Percentiles rank a stretch among this genome's conserved stretches.
phyloP scores from a whole-genome alignment of 2,113 vertebrate species.

The Coturnix japonica region DNA sequence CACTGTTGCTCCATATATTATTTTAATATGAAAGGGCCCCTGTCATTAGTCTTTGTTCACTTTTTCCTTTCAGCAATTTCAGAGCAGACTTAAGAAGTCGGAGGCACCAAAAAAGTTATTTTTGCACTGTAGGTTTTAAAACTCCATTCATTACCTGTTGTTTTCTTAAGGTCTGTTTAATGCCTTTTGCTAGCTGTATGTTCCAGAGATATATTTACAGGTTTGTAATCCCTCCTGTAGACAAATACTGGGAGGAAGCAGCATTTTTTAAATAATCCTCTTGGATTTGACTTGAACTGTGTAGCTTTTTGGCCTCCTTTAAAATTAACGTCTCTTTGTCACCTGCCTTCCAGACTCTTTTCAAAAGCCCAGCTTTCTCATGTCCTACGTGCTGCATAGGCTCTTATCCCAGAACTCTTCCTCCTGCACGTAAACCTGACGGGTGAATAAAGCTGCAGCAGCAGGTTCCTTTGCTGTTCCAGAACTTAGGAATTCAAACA shows the following conservation, averaged over 20 bases:
- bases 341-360: background rate
- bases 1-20: conserved; percentile 70
- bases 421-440: background rate
- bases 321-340: conserved; percentile 8
- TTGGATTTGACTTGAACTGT: conserved; percentile 48
- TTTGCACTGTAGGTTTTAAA: conserved; percentile 66
- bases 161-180: conserved; percentile 74
- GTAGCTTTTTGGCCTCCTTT: background rate
- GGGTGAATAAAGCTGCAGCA: background rate
- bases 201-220: conserved; percentile 64
- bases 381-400: background rate
- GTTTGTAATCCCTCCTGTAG: conserved; percentile 71
- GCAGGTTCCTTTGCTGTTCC: background rate
- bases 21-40: conserved; percentile 77
- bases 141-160: conserved; percentile 70
- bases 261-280: conserved; percentile 54
- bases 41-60: conserved; percentile 77
- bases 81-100: conserved; percentile 45
- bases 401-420: background rate
- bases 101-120: conserved; percentile 72
- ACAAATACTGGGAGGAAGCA: conserved; percentile 50
- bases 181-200: conserved; percentile 65
- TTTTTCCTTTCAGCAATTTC: conserved; percentile 72
- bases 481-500: conserved; percentile 48
- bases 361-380: background rate